These are phyloP conservation scores for Drosophila cardini DNA, from an alignment of 1,140 invertebrate species.

Conservation along the genomic window DNA sequence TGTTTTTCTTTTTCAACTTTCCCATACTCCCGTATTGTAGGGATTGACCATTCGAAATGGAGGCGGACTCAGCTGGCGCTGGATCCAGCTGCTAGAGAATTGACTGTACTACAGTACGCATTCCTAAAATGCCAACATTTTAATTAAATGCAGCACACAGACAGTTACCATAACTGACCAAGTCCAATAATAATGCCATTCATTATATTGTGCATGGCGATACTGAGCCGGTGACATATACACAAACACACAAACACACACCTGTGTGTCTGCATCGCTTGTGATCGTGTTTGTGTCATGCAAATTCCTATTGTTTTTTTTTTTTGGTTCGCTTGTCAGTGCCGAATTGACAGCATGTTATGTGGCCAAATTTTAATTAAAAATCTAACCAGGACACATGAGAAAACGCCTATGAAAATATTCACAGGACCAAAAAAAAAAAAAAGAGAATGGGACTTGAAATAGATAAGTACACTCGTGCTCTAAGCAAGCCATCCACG, in stretches of 20 bases:
- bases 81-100: not conserved
- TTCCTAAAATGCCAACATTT: constrained; percentile 23
- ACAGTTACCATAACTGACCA: constrained; percentile 40
- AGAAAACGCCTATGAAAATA: constrained; percentile 72
- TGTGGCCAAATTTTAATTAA: constrained; percentile 58
- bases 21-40: not conserved
- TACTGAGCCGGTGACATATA: constrained; percentile 43
- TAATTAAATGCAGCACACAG: constrained; percentile 73
- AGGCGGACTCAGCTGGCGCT: not conserved
- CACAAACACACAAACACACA: too few relatives aligned
- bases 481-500: constrained; percentile 48
- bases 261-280: constrained; percentile 39
- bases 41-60: constrained; percentile 14
- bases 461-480: constrained; percentile 11
- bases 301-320: constrained; percentile 54
- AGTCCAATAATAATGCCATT: constrained; percentile 18
- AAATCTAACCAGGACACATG: constrained; percentile 48
- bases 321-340: constrained; percentile 1
- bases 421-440: constrained; percentile 50
- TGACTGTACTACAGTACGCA: constrained; percentile 14
- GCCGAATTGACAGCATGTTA: constrained; percentile 44
- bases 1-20: constrained; percentile 12
- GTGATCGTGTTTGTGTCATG: constrained; percentile 45
- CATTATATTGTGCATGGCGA: constrained; percentile 9
- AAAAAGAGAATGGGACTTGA: not conserved